Evolutionary conservation across 2,888 invertebrate genomes (phyloP), one percentile per base, ranked within the genome.

Genomic region (Melolontha melolontha): DNA sequence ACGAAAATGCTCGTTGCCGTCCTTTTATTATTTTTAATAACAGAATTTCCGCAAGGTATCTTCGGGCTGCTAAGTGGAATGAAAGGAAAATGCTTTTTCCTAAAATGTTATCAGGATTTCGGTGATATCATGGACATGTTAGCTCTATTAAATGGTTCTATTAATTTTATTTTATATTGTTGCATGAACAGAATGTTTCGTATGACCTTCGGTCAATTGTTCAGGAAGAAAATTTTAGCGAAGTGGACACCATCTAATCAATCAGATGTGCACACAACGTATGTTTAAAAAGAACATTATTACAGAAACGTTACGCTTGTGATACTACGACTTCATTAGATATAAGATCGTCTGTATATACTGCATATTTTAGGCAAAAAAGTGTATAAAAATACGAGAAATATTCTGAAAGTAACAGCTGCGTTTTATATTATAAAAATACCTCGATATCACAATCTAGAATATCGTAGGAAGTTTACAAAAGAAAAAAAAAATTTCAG

Each of bases 131-230:
- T 96, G 91, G 96, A 97, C 83, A 90, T 95, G 69, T 83, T 96
- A 78, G 96, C 97, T 0, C 87, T 97, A 67, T 85, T 95, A 75
- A 97, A 97, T 82, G 95, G 96, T 7, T 93, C 95, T 0, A 93
- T 97, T 68, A 97, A 96, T 83, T 97, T 97, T 79, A 92, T 97
- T 64, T 86, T 97, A 49, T 97, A 97, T 81, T 97, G 96, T 79
- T 88, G 93, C 63, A 97, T 97, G 97, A 96, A 95, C 70, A 88
- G 93, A 71, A 96, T 96, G 86, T 97, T 97, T 82, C 87, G 97
- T 12, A 89, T 89, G 74, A 92, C 92, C 1, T 94, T 92, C 80
- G 86, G 89, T 10, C 88, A 90, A 77, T 83, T 94, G 76, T 90
- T 95, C 68, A 72, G 72, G 67, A 89, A 89, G n/a, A 87, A 86